Evolutionary conservation across 1,140 invertebrate species (phyloP).

Genomic region (Drosophila saltans): DNA sequence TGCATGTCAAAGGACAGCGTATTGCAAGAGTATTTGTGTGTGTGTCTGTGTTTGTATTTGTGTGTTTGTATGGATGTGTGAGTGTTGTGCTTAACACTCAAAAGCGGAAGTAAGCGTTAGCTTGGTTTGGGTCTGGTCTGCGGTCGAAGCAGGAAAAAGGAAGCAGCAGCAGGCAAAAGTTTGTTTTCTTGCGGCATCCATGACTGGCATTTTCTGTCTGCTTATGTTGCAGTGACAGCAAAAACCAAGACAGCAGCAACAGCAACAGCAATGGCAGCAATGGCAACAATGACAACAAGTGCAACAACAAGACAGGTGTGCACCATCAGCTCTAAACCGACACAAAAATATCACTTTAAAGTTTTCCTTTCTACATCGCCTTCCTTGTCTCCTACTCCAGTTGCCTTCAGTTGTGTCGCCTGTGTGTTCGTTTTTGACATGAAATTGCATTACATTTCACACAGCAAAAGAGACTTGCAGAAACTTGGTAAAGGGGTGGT

Average conservation of each 20-base stretch:
- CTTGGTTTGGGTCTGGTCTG: constrained; percentile 62
- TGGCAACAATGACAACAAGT: constrained; percentile 13
- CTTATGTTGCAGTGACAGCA: constrained; percentile 65
- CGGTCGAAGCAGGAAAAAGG: constrained; percentile 44
- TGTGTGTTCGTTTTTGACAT: constrained; percentile 78
- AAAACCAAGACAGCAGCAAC: constrained; percentile 46
- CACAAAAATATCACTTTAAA: constrained; percentile 82
- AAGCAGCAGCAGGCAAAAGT: constrained; percentile 58
- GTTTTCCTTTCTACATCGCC: constrained; percentile 44
- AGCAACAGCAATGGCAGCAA: constrained; percentile 19
- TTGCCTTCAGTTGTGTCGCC: constrained; percentile 56
- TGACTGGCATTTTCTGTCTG: constrained; percentile 63
- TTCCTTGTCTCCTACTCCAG: neutral
- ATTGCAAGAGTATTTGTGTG: constrained; percentile 3
- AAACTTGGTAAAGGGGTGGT: constrained; percentile 19
- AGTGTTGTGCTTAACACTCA: constrained; percentile 75
- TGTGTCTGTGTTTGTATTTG: constrained; percentile 31
- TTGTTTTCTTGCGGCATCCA: constrained; percentile 74
- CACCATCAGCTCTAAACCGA: constrained; percentile 54
- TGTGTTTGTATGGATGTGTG: constrained; percentile 31
- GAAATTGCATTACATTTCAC: constrained; percentile 79
- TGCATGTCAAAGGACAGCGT: constrained; percentile 77
- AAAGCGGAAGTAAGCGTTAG: constrained; percentile 78
- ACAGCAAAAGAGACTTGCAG: constrained; percentile 45
- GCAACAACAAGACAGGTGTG: constrained; percentile 60